Percentiles rank a stretch among this genome's conserved stretches.
phyloP scores from a whole-genome alignment of 1,140 invertebrate species.

The Drusus annulatus region DNA sequence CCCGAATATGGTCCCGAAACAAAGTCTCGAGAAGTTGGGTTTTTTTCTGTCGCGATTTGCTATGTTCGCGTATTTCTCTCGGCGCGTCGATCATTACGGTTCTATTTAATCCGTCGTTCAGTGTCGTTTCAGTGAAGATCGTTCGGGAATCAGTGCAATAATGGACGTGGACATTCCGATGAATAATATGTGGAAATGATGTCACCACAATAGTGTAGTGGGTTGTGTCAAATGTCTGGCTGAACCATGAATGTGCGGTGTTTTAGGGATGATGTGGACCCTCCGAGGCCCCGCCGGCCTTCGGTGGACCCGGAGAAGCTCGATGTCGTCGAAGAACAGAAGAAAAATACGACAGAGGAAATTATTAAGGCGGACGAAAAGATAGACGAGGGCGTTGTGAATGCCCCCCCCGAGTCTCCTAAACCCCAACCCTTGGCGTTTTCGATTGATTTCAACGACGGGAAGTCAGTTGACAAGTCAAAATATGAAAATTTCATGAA shows the following conservation, averaged over 20 bases:
- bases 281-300: constrained; percentile 61
- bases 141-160: constrained; percentile 3
- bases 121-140: constrained; percentile 3
- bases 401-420: constrained; percentile 60
- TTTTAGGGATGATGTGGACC: constrained; percentile 63
- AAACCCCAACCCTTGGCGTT: constrained; percentile 73
- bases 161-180: constrained; percentile 40
- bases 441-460: constrained; percentile 79
- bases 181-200: constrained; percentile 67
- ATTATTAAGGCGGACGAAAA: background rate
- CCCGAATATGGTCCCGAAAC: constrained; percentile 8
- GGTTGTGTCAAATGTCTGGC: constrained; percentile 52
- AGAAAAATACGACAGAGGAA: constrained; percentile 7
- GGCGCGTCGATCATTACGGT: background rate
- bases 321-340: background rate
- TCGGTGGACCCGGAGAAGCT: constrained; percentile 1
- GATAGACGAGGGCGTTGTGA: constrained; percentile 29
- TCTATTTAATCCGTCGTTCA: background rate
- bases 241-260: constrained; percentile 69
- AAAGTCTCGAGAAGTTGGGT: constrained; percentile 33
- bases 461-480: constrained; percentile 74
- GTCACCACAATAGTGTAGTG: constrained; percentile 64
- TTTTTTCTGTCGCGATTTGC: background rate
- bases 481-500: constrained; percentile 78
- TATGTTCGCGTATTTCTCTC: background rate